Conservation (phyloP, 2,888 invertebrate genomes). For the Luperina nickerlii region DNA sequence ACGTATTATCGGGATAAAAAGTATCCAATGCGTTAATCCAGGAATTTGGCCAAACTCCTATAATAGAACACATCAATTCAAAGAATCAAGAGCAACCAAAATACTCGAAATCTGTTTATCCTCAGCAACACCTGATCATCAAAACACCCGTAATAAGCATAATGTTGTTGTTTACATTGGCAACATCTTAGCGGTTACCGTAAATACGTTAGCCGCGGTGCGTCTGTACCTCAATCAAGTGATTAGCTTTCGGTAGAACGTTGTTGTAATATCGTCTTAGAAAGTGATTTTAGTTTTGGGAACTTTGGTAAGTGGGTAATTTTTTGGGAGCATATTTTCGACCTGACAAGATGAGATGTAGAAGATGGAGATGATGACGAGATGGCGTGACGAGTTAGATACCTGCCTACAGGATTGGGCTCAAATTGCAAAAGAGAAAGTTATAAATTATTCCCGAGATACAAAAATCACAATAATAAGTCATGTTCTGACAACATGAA, state of each 20-base stretch:
- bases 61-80: slow-evolving; percentile 37
- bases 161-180: slow-evolving; percentile 44
- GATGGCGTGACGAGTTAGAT: neutral
- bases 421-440: neutral
- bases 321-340: neutral
- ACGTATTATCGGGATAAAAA: no score
- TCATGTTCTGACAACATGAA: neutral
- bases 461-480: no score
- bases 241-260: slow-evolving; percentile 30
- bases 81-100: slow-evolving; percentile 24
- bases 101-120: slow-evolving; percentile 35
- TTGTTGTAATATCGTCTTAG: slow-evolving; percentile 16
- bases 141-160: slow-evolving; percentile 25
- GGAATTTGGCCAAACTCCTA: neutral
- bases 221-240: slow-evolving; percentile 31
- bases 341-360: neutral
- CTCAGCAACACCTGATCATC: slow-evolving; percentile 29
- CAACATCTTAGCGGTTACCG: slow-evolving; percentile 28
- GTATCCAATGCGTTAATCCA: no score
- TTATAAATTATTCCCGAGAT: neutral
- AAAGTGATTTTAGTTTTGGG: slow-evolving; percentile 2
- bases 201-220: slow-evolving; percentile 35
- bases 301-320: no score
- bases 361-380: neutral
- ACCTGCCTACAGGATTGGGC: neutral